Evolutionary conservation across 2,888 invertebrate genomes (phyloP).

Genomic region (Xylocampa areola): DNA sequence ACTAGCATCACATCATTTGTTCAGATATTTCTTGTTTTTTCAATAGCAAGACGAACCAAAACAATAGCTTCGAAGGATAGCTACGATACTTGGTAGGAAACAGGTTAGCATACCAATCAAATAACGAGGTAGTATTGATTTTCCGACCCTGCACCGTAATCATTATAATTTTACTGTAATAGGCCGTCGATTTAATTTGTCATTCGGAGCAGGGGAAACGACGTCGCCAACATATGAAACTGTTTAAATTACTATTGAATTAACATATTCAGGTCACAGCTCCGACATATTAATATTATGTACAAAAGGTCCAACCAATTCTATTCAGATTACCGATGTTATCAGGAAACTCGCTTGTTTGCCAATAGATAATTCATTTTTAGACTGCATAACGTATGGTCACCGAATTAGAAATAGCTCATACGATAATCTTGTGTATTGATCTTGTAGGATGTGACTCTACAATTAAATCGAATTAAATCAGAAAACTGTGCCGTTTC

Average conservation of each 20-base stretch:
- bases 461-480: too few relatives aligned
- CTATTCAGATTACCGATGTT: slow-evolving; percentile 11
- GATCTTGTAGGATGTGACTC: neutral
- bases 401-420: slow-evolving; percentile 4
- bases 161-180: slow-evolving; percentile 27
- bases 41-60: neutral
- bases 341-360: slow-evolving; percentile 1
- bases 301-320: slow-evolving; percentile 6
- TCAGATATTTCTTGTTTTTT: slow-evolving; percentile 6
- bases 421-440: neutral
- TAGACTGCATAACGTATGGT: neutral
- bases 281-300: slow-evolving; percentile 2
- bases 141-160: slow-evolving; percentile 33
- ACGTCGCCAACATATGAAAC: slow-evolving; percentile 16
- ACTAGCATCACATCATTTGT: neutral
- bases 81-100: neutral
- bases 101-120: slow-evolving; percentile 30
- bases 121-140: slow-evolving; percentile 36
- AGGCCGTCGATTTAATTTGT: slow-evolving; percentile 19
- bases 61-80: slow-evolving; percentile 7
- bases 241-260: slow-evolving; percentile 11
- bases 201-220: slow-evolving; percentile 1
- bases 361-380: slow-evolving; percentile 10
- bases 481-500: neutral
- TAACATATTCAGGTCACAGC: slow-evolving; percentile 9